These are phyloP conservation scores for Phalacrocorax brasilianus DNA, from an alignment of 2,113 vertebrate species.

Conservation along the genomic window DNA sequence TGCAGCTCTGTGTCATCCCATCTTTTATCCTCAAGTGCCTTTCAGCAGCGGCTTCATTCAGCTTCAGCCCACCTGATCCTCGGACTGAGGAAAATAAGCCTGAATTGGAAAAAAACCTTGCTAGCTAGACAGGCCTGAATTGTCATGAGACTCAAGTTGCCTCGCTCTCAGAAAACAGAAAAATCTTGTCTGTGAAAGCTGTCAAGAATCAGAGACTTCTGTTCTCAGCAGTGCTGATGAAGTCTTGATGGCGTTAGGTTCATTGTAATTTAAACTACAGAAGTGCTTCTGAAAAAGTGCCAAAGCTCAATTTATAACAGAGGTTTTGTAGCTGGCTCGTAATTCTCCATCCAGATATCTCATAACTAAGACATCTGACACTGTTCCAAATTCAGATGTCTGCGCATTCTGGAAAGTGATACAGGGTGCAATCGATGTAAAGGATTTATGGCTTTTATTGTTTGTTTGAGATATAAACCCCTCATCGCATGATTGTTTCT, in stretches of 20 bases:
- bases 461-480: neutral
- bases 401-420: rapidly evolving
- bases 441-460: neutral
- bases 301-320: rapidly evolving
- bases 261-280: neutral
- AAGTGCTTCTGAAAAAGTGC: neutral
- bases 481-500: rapidly evolving
- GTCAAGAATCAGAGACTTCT: neutral
- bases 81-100: neutral
- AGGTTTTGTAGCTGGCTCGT: neutral
- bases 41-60: rapidly evolving
- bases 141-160: neutral
- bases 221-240: neutral
- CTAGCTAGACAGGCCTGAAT: neutral
- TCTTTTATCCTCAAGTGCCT: neutral
- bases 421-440: rapidly evolving
- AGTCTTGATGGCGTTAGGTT: neutral
- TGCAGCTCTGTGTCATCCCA: neutral
- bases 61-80: neutral
- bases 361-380: rapidly evolving
- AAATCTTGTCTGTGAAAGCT: neutral
- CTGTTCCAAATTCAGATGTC: neutral
- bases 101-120: neutral
- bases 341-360: neutral
- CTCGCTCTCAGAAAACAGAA: neutral